Conservation (phyloP, 1,140 invertebrate species). For the Cepaea nemoralis region DNA sequence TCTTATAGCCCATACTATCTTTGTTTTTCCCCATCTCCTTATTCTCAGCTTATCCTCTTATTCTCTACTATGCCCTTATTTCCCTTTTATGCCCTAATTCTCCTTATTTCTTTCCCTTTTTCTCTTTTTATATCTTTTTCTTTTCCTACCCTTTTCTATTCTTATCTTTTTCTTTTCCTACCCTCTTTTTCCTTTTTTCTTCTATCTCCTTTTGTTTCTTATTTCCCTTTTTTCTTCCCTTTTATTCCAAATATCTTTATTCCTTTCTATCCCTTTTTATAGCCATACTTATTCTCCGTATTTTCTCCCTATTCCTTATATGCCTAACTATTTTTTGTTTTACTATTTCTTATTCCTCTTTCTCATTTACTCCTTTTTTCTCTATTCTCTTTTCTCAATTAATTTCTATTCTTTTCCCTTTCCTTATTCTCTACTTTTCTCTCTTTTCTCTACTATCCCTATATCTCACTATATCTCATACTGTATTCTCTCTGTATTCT, state of each 20-base stretch:
- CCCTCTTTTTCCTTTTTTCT: neutral
- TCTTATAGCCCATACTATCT: neutral
- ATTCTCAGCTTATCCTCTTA: neutral
- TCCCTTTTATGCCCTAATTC: neutral
- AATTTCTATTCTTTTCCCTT: no score
- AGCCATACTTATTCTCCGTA: neutral
- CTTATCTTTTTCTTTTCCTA: neutral
- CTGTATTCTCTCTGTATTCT: neutral
- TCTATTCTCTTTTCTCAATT: neutral
- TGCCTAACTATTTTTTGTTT: neutral
- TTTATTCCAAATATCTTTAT: neutral
- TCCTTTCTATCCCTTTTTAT: neutral
- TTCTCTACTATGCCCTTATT: neutral
- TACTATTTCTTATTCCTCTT: neutral
- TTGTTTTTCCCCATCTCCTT: neutral
- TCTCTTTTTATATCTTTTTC: no score
- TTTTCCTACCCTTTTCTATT: no score
- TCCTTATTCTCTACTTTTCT: no score
- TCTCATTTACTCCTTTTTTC: neutral
- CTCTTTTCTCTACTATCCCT: neutral
- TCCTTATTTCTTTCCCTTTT: slow-evolving; percentile 6
- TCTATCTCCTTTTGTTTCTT: neutral
- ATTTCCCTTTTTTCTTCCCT: neutral
- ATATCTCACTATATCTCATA: neutral
- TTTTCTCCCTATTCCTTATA: neutral